These are phyloP conservation scores for Glyphotaelius pellucidus DNA, from an alignment of 2,888 invertebrate species.

Conservation along the genomic window DNA sequence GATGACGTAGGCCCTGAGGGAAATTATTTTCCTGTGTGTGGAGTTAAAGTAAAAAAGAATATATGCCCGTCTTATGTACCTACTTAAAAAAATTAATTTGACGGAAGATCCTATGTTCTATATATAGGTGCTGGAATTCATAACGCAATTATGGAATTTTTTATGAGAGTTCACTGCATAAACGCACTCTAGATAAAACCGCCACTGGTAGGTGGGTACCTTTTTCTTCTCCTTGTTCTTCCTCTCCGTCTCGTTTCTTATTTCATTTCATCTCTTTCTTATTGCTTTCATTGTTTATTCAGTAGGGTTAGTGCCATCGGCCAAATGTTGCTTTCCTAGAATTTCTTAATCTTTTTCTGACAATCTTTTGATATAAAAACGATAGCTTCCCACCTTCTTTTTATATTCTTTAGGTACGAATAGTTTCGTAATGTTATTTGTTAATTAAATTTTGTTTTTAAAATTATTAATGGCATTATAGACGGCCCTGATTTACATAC, in stretches of 20 bases:
- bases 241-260: neutral
- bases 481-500: too few relatives aligned
- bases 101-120: too few relatives aligned
- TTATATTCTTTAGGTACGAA: neutral
- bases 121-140: too few relatives aligned
- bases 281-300: slow-evolving; percentile 26
- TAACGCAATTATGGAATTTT: too few relatives aligned
- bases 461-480: too few relatives aligned
- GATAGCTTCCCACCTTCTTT: neutral
- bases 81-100: too few relatives aligned
- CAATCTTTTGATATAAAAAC: neutral
- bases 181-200: too few relatives aligned
- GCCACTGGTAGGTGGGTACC: neutral
- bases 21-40: too few relatives aligned
- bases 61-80: too few relatives aligned
- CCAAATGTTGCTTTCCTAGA: slow-evolving; percentile 32
- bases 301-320: slow-evolving; percentile 11
- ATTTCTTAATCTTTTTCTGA: neutral
- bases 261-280: neutral
- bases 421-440: neutral
- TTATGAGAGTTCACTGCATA: too few relatives aligned
- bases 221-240: neutral
- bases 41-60: too few relatives aligned
- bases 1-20: too few relatives aligned
- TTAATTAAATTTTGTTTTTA: neutral